These are phyloP conservation scores for Geococcyx californianus DNA, from an alignment of 2,113 vertebrate genomes.

Conservation along the genomic window DNA sequence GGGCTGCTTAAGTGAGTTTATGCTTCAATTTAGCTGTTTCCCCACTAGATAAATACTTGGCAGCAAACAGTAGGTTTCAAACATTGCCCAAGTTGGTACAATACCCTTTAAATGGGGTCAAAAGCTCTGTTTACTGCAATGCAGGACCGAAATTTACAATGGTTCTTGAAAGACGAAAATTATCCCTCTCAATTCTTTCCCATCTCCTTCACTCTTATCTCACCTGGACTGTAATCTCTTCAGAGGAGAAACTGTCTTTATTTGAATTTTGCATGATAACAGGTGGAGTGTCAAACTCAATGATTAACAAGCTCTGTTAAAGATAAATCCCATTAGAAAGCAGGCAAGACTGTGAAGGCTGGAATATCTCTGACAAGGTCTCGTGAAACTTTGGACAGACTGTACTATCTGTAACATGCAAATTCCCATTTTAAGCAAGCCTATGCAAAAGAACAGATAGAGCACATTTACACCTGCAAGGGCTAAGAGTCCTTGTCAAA, in stretches of 20 bases:
- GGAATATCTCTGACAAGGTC: not conserved
- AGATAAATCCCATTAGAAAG: not conserved
- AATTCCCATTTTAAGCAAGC: not conserved
- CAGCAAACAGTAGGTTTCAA: not conserved
- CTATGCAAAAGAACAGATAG: not conserved
- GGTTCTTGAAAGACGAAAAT: not conserved
- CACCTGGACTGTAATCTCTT: not conserved
- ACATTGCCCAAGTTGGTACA: not conserved
- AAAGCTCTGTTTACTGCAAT: not conserved
- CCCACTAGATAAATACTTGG: not conserved
- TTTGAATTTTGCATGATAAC: not conserved
- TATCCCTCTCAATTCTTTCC: not conserved
- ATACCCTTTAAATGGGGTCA: not conserved
- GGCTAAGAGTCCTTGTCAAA: not conserved
- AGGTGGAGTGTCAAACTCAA: not conserved
- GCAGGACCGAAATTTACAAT: not conserved
- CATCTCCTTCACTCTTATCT: not conserved
- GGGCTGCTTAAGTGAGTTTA: not conserved
- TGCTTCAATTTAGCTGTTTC: not conserved
- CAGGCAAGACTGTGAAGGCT: not conserved
- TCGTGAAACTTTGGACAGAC: not conserved
- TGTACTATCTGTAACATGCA: too few species aligned
- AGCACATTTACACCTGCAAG: not conserved
- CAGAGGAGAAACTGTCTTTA: not conserved
- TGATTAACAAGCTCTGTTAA: constrained; percentile 1